Evolutionary conservation across 2,797 vertebrate species (phyloP), one percentile per base, ranked within the genome.

Genomic region (Anguilla obscura): DNA sequence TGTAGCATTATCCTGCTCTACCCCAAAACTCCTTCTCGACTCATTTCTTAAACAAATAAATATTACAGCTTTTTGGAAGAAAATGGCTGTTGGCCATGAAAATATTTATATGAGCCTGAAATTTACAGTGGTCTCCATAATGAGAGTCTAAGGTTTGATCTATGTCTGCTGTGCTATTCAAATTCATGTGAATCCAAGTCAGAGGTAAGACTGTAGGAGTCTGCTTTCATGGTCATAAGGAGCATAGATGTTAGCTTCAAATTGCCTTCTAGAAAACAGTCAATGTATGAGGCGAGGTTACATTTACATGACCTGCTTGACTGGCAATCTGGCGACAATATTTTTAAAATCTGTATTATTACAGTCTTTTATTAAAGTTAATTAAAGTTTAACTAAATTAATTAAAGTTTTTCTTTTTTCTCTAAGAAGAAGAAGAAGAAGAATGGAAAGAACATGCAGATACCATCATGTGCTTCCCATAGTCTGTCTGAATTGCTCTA

Each of bases 381-480:
- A 45, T 45, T 45, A 45, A 45, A 45, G 40, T 45, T 45, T 45
- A 45, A 45, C 40, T 45, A 45, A 45, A 45, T 45, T 45, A 45
- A 45, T 45, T 45, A 45, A 45, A 45, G 50, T 85, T 85, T 85
- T 56, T 33, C 1, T 33, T 60, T 21, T 71, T 69, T 89, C 88
- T 84, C 85, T 85, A 52, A 85, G 85, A 86, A 88, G 87, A 2
- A 83, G 80, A 79, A 88, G 87, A 9, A 83, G 80, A 79, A 74
- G 87, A 2, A 90, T 80, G 85, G 89, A 89, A 82, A 90, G 76
- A 63, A 60, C 84, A 6, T 90, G 85, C 58, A 90, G 86, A 50
- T 90, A 87, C 87, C 89, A 74, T 85, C 85, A 84, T 85, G 88
- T 90, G 40, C 85, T 84, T 16, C 85, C 89, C 8, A 71, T 88